Percentiles rank a stretch among this genome's conserved stretches.
phyloP scores from a whole-genome alignment of 2,797 vertebrate genomes.

The Setipinna tenuifilis region DNA sequence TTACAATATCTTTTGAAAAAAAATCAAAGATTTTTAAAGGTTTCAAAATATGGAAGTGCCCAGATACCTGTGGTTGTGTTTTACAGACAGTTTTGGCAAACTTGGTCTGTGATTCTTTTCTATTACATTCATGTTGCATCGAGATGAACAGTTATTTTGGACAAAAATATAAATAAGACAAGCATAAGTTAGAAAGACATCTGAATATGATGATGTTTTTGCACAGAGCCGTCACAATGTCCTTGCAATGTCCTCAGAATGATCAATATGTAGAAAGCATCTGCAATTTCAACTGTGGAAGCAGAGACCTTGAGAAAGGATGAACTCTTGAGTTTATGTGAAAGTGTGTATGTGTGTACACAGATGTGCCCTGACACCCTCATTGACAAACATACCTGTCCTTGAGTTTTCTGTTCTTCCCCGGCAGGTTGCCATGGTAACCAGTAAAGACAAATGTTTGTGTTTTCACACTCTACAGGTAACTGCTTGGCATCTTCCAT shows the following conservation, averaged over 20 bases:
- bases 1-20: not conserved
- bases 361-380: slow-evolving; percentile 66
- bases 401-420: slow-evolving; percentile 75
- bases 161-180: not conserved
- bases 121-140: not conserved
- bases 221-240: too few relatives aligned
- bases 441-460: slow-evolving; percentile 63
- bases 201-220: not conserved
- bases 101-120: not conserved
- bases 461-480: slow-evolving; percentile 43
- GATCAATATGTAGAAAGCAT: not conserved
- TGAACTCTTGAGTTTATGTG: slow-evolving; percentile 34
- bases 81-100: too few relatives aligned
- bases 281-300: not conserved
- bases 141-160: not conserved
- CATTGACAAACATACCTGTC: slow-evolving; percentile 80
- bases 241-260: not conserved
- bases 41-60: not conserved
- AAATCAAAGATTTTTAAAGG: not conserved
- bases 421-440: slow-evolving; percentile 79
- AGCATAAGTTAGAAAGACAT: not conserved
- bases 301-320: slow-evolving; percentile 50
- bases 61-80: too few relatives aligned
- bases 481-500: slow-evolving; percentile 56
- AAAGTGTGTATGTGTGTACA: slow-evolving; percentile 49